Percentiles rank a stretch among this genome's conserved stretches.
Evolutionary conservation across 2,113 vertebrate species (phyloP).

Genomic region (Aepyceros melampus): DNA sequence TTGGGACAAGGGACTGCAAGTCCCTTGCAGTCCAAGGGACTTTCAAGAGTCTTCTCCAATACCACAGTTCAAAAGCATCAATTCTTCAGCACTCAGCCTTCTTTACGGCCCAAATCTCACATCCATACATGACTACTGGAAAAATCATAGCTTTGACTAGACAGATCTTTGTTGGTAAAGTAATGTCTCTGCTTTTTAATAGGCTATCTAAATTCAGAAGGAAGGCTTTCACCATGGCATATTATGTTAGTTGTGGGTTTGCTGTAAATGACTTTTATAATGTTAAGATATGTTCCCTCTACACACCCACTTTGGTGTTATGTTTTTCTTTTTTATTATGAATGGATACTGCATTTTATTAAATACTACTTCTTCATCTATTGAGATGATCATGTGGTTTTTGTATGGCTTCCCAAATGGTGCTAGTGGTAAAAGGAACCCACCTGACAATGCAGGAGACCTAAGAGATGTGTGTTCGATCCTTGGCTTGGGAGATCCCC

Average conservation of each 20-base stretch:
- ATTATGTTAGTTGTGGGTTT: background rate
- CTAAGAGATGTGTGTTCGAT: rapidly evolving
- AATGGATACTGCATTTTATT: background rate
- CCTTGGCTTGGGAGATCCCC: background rate
- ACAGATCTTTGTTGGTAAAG: too few species aligned
- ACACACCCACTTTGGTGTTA: background rate
- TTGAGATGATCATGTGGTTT: background rate
- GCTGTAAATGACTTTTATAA: background rate
- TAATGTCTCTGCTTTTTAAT: too few species aligned
- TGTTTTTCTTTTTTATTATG: background rate
- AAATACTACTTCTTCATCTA: background rate
- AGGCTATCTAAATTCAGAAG: background rate
- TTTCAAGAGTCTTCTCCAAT: too few species aligned
- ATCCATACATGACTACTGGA: too few species aligned
- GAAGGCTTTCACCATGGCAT: background rate
- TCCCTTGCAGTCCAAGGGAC: too few species aligned
- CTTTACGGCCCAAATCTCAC: too few species aligned
- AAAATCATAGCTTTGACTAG: too few species aligned
- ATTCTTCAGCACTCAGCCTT: too few species aligned
- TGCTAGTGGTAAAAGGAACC: background rate
- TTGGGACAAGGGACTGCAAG: too few species aligned
- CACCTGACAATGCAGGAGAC: background rate
- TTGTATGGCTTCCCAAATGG: background rate
- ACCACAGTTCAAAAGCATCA: too few species aligned
- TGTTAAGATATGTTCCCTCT: background rate